phyloP scores from a whole-genome alignment of 35 echinoderm and acorn worm genomes.

The Heliocidaris erythrogramma region DNA sequence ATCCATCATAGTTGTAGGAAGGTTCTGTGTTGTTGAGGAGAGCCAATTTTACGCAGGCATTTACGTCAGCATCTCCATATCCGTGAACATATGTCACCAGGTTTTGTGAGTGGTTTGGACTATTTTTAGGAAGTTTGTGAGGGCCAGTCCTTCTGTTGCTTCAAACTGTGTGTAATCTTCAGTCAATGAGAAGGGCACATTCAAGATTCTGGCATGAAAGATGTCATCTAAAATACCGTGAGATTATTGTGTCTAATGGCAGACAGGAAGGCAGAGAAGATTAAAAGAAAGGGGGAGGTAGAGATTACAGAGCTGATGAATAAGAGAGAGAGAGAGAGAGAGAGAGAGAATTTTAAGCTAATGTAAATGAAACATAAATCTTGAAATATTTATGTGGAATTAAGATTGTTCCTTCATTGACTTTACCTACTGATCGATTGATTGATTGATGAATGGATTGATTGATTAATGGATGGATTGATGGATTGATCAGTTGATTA shows the following conservation, averaged over 20 bases:
- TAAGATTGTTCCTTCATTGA: no score
- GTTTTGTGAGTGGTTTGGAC: conserved; percentile 9
- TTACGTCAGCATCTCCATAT: not conserved
- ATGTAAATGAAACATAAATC: no score
- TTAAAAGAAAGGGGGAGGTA: not conserved
- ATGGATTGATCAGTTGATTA: no score
- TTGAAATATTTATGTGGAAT: no score
- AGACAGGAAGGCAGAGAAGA: not conserved
- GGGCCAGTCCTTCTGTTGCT: not conserved
- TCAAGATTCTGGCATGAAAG: not conserved
- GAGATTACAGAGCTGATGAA: not conserved
- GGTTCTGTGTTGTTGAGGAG: no score
- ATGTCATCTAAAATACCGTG: not conserved
- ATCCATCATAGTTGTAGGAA: no score
- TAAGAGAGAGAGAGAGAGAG: not conserved
- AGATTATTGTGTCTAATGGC: no score
- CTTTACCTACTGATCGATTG: no score
- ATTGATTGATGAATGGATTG: no score
- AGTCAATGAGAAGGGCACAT: not conserved
- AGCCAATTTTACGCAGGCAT: not conserved
- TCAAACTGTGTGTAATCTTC: not conserved
- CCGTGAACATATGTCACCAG: not conserved
- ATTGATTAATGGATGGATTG: no score
- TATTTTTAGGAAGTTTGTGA: conserved; percentile 13
- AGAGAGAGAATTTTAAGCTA: no score